These are phyloP conservation scores for Abrostola triplasia DNA, from an alignment of 2,888 invertebrate species.

Conservation along the genomic window DNA sequence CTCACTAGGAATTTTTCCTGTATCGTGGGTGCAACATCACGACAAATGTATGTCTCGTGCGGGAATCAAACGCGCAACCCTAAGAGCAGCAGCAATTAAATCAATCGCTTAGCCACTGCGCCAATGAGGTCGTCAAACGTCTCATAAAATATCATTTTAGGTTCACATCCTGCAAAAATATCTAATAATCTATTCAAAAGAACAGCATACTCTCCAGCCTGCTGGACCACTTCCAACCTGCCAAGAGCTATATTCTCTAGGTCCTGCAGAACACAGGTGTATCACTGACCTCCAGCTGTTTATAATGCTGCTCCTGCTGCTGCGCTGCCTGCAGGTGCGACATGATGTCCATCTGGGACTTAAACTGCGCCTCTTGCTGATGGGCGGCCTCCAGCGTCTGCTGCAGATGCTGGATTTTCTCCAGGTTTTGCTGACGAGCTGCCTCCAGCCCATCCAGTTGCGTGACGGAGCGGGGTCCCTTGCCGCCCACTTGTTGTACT, in stretches of 20 bases:
- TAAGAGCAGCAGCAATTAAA: too few species aligned
- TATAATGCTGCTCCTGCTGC: constrained; percentile 94
- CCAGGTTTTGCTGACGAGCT: constrained; percentile 93
- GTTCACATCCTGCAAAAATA: too few species aligned
- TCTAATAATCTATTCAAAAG: too few species aligned
- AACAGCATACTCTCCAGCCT: too few species aligned
- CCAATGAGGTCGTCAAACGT: too few species aligned
- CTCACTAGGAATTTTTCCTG: too few species aligned
- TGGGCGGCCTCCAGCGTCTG: constrained; percentile 94
- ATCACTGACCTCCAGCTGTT: constrained; percentile 89
- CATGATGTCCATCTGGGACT: constrained; percentile 92
- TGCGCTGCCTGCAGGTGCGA: constrained; percentile 92
- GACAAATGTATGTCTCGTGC: too few species aligned
- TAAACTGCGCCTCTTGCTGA: constrained; percentile 92
- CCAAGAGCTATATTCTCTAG: background rate
- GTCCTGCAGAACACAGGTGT: background rate
- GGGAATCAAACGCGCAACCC: too few species aligned
- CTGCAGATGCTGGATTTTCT: constrained; percentile 92
- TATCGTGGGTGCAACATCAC: too few species aligned
- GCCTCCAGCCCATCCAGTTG: constrained; percentile 90
- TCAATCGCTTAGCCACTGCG: too few species aligned
- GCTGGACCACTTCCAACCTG: too few species aligned
- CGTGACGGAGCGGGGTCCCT: constrained; percentile 72
- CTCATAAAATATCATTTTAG: too few species aligned
- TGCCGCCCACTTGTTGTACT: constrained; percentile 71